Conservation (phyloP, 2,797 vertebrate genomes). For the Bradypus variegatus region DNA sequence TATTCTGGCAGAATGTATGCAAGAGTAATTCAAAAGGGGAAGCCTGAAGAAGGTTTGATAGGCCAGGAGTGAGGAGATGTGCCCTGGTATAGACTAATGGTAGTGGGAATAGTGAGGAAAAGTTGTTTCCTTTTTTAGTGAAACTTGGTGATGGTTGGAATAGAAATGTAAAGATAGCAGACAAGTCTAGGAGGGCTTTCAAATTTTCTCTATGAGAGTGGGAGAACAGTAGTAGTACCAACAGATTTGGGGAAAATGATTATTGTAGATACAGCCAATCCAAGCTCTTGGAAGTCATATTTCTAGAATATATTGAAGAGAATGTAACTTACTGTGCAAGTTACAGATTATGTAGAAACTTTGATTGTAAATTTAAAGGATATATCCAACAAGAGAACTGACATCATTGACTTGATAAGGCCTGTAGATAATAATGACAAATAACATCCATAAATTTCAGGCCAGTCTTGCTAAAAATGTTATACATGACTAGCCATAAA, state of each 20-base stretch:
- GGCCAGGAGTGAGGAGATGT: not conserved
- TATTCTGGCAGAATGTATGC: not conserved
- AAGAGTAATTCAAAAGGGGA: not conserved
- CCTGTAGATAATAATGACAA: not conserved
- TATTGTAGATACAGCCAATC: not conserved
- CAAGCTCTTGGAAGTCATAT: not conserved
- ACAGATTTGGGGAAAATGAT: not conserved
- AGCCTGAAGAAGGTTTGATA: not conserved
- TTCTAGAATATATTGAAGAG: not conserved
- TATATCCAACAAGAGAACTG: not conserved
- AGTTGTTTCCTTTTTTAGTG: not conserved
- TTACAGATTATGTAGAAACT: not conserved
- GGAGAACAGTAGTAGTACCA: not conserved
- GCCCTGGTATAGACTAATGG: not conserved
- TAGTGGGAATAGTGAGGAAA: not conserved
- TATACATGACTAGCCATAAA: slow-evolving; percentile 9
- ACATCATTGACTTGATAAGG: not conserved
- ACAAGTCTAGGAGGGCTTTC: not conserved
- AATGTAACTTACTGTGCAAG: not conserved
- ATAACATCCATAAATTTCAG: not conserved
- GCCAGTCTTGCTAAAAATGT: slow-evolving; percentile 4
- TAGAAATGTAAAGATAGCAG: not conserved
- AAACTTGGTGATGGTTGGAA: not conserved
- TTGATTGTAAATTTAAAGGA: not conserved
- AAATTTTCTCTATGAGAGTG: not conserved